Base-by-base conservation (phyloP, 1,140 invertebrate genomes). In the Zaprionus taronus region DNA sequence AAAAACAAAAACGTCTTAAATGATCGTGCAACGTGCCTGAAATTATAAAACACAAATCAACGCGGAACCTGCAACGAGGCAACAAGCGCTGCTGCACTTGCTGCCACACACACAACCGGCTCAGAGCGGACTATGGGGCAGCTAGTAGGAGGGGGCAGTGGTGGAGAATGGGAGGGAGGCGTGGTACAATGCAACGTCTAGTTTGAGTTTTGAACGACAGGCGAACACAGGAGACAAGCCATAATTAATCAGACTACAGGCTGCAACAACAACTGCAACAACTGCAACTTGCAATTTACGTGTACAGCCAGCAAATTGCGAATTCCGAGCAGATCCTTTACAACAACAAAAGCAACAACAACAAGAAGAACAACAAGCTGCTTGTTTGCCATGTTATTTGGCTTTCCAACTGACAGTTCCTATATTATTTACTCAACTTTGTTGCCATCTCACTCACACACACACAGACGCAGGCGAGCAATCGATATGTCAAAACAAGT, bases 41-140 rank as follows among this genome's bases (percentile, higher is more conserved):
- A 89, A 89, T 89, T 79, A 81, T 69, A 89, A 89, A 89, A 81
- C 89, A 80, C 81, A 79, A 89, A 81, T 81, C 78, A 89, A 90
- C 67, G 79, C 84, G 85, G 84, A 89, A 89, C 85, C 66, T 58
- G 69, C 69, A 65, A 72, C 34, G 51, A 26, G 49, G 62, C 82
- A 11, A 34, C 31, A 11, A 34, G 9, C 31, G 9, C 31, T 20
- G 81, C 47, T 84, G 85, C 84, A 87, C 84, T 89, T 87, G 83
- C 82, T 51, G 4, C 70, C 55, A 51, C 61, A 51, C 66, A 28
- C 64, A 66, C 53, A 72, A 76, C 73, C 70, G 63, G 75, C 71
- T 77, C 70, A 63, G 67, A 70, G 31, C 31, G 31, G 31, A 34
- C 31, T 34, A 9, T 53, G 15, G 20, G 34, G 44, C 20, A 24